A percentile compares a stretch with the other conserved stretches of the same genome.
phyloP scores from a whole-genome alignment of 2,113 vertebrate genomes.

The Bagarius yarrelli region DNA sequence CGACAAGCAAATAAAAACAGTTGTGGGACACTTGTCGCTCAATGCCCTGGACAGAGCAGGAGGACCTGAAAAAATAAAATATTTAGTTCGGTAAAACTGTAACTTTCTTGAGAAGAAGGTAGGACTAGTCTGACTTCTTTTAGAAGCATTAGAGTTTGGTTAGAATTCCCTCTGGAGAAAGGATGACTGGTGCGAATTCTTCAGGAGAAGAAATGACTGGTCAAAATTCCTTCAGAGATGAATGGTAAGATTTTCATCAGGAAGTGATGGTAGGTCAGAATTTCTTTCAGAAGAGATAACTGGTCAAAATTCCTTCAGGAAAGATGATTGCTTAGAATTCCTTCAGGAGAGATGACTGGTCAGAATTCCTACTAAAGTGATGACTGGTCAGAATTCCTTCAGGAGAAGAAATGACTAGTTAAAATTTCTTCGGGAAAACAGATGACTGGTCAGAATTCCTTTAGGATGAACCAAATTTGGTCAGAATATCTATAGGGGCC shows the following conservation, averaged over 20 bases:
- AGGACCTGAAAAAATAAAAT: neutral
- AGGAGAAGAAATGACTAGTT: neutral
- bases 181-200: neutral
- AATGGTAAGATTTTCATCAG: too few species aligned
- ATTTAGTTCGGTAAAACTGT: neutral
- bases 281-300: too few species aligned
- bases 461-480: too few species aligned
- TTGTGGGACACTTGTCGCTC: too few species aligned
- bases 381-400: too few species aligned
- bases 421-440: neutral
- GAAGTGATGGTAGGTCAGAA: neutral
- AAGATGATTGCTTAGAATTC: neutral
- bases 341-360: neutral
- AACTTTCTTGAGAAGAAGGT: neutral
- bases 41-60: too few species aligned
- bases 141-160: neutral
- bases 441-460: too few species aligned
- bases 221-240: neutral
- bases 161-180: neutral
- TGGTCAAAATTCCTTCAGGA: neutral
- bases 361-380: neutral
- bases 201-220: neutral
- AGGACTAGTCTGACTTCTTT: neutral
- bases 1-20: too few species aligned
- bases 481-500: too few species aligned